Evolutionary conservation across 2,113 vertebrate genomes (phyloP), one percentile per base, ranked within the genome.

Genomic region (Hylia prasina): DNA sequence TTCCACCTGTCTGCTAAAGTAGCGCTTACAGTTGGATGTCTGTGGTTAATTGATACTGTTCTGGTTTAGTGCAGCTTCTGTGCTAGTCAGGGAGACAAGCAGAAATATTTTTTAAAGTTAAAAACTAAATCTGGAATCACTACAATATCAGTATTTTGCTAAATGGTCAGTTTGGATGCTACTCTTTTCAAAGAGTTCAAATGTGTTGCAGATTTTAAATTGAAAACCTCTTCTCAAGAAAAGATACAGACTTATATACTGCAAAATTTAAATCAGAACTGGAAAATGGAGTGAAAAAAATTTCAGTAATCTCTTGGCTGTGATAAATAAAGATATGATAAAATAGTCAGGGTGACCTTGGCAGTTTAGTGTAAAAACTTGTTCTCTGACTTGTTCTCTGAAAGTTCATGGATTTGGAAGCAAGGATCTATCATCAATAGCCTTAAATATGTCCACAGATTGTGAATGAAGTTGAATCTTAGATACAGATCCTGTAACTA

Each of bases 11-110:
- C 79, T 95, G 75, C 61, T 73, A 84, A 87, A 87, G 54, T 68
- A 85, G 56, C 47, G 50, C 68, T 91, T 94, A 58, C 60, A 56
- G 58, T 88, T 90, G 70, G 44, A 3, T 93, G 61, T 92, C 81
- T 88, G 73, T 51, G 33, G 84, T 94, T 96, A 96, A 97, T 94
- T 95, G 85, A 80, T 84, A 77, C 28, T 84, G 56, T 90, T 93
- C 77, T 83, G 78, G 84, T 68, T 82, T 94, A 87, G 37, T 50
- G 17, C 33, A 90, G 50, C 54, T 90, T 94, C 68, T 90, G 54
- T 40, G 44, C 44, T 56, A 68, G 64, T 72, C 48, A 89, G 0
- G 0, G 47, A 42, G 14, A 94, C 24, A 53, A 6, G 61, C 8
- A 94, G 51, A 91, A 94, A 93, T 84, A 50, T 18, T 63, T 69